Conservation (phyloP, 2,888 invertebrate species). For the Cheilosia pagana region DNA sequence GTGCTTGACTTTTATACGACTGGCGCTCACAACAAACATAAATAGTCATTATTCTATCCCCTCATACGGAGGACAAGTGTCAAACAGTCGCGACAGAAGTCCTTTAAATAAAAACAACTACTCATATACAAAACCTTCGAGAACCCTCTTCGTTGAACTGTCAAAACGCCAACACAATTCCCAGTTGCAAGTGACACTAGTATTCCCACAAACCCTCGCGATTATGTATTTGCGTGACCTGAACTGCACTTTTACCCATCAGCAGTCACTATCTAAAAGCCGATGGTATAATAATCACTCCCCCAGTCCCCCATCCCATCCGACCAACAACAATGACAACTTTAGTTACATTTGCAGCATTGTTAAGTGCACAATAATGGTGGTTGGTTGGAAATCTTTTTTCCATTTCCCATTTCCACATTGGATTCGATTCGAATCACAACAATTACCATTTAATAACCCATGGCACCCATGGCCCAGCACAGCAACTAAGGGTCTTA, state of each 20-base stretch:
- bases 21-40: too few relatives aligned
- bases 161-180: neutral
- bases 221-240: constrained; percentile 57
- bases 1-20: too few relatives aligned
- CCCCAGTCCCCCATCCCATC: neutral
- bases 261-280: neutral
- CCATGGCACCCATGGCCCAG: neutral
- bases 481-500: constrained; percentile 10
- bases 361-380: neutral
- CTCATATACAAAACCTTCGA: too few relatives aligned
- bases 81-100: too few relatives aligned
- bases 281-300: neutral
- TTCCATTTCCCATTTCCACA: constrained; percentile 17
- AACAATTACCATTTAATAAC: constrained; percentile 35
- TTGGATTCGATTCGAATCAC: constrained; percentile 24
- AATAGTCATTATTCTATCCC: too few relatives aligned
- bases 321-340: neutral
- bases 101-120: too few relatives aligned
- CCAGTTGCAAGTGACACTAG: constrained; percentile 54
- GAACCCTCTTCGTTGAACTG: too few relatives aligned
- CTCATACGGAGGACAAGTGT: too few relatives aligned
- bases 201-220: constrained; percentile 38
- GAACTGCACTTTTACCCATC: constrained; percentile 28
- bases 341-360: too few relatives aligned
- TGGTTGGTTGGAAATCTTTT: constrained; percentile 9